Percentiles rank a stretch among this genome's conserved stretches.
Conservation (phyloP, 2,113 vertebrate species). For the Oophaga pumilio region DNA sequence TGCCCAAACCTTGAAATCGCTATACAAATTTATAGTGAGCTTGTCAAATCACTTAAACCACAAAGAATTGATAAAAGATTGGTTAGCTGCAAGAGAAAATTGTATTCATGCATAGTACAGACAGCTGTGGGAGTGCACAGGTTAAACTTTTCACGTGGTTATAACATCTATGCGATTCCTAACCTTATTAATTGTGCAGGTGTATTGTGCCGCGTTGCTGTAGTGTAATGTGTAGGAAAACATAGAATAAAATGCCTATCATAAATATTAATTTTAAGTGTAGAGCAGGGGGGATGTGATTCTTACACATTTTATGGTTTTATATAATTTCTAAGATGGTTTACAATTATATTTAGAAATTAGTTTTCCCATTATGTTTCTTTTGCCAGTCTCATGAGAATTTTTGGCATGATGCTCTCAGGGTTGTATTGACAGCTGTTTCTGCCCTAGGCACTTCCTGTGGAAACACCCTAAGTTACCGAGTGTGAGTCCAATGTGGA, state of each 20-base stretch:
- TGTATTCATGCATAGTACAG: not conserved
- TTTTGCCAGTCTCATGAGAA: not conserved
- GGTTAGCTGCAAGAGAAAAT: not conserved
- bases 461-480: not conserved
- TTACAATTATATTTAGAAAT: not conserved
- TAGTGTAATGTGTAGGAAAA: not conserved
- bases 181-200: not conserved
- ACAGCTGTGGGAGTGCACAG: not conserved
- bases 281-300: not conserved
- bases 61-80: slow-evolving; percentile 14
- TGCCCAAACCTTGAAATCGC: slow-evolving; percentile 4
- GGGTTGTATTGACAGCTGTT: not conserved
- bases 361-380: not conserved
- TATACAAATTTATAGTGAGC: slow-evolving; percentile 28
- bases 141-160: slow-evolving; percentile 27
- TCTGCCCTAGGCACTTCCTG: not conserved
- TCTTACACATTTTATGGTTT: not conserved
- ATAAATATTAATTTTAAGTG: slow-evolving; percentile 29
- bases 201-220: not conserved
- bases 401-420: not conserved
- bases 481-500: not conserved
- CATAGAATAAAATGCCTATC: slow-evolving; percentile 15
- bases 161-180: not conserved
- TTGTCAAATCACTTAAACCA: slow-evolving; percentile 33
- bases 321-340: not conserved